phyloP scores from a whole-genome alignment of 2,113 vertebrate species.

The Sinosuthora webbiana region DNA sequence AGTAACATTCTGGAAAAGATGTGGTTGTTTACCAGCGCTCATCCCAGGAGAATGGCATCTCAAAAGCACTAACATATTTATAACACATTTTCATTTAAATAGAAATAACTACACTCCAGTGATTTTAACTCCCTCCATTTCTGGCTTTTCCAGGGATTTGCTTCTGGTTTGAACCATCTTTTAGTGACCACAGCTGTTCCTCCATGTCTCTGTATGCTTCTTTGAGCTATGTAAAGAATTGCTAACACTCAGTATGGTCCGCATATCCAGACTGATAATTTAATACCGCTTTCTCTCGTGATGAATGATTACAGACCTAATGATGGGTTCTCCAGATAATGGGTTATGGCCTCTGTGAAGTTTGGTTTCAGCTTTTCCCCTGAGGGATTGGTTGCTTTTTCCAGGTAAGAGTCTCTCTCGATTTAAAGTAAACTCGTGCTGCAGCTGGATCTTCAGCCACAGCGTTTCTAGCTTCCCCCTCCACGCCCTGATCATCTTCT shows the following conservation, averaged over 20 bases:
- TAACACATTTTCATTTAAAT: neutral
- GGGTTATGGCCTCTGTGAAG: neutral
- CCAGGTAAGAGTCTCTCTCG: neutral
- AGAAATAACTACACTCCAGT: neutral
- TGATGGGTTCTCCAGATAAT: neutral
- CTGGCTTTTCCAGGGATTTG: neutral
- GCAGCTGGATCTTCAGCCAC: neutral
- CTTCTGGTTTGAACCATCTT: neutral
- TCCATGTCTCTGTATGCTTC: neutral
- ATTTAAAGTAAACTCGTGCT: neutral
- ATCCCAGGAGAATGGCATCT: neutral
- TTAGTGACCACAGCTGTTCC: neutral
- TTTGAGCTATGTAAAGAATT: neutral
- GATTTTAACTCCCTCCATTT: neutral
- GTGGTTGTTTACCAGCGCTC: neutral
- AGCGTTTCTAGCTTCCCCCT: neutral
- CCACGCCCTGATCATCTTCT: neutral
- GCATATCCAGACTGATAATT: neutral
- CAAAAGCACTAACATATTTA: neutral
- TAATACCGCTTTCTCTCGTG: neutral
- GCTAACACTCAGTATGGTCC: neutral
- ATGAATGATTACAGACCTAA: neutral
- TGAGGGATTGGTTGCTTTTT: neutral
- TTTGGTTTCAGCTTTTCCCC: neutral
- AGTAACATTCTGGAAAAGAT: neutral